Percentiles rank a stretch among this genome's conserved stretches.
phyloP scores from a whole-genome alignment of 30 jellyfish, hydroid and myxozoan species.

The Sanderia malayensis region DNA sequence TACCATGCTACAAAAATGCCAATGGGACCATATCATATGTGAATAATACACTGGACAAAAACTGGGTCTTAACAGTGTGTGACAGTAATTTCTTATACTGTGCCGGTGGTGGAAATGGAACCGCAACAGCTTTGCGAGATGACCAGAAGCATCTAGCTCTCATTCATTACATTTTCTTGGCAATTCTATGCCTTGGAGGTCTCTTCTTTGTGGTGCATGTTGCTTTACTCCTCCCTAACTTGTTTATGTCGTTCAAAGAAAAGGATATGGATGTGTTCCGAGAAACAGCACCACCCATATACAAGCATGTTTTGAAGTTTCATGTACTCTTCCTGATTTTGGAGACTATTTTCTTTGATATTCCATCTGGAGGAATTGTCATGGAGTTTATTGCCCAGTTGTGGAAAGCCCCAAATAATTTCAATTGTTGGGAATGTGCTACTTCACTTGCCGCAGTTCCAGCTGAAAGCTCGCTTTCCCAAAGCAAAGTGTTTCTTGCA shows the following conservation, averaged over 20 bases:
- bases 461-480: conserved; percentile 57
- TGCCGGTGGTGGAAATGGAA: conserved; percentile 62
- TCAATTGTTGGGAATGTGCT: conserved; percentile 74
- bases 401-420: conserved; percentile 74
- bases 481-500: conserved; percentile 45
- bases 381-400: conserved; percentile 84
- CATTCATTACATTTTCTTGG: conserved; percentile 49
- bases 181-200: conserved; percentile 66
- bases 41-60: conserved; percentile 27
- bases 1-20: conserved; percentile 45
- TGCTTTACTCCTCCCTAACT: conserved; percentile 60
- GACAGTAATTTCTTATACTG: conserved; percentile 28
- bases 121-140: conserved; percentile 32
- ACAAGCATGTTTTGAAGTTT: conserved; percentile 58
- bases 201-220: conserved; percentile 63
- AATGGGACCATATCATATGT: conserved; percentile 38
- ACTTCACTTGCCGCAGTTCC: conserved; percentile 44
- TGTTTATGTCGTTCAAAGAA: conserved; percentile 57
- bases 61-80: conserved; percentile 29
- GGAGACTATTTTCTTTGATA: conserved; percentile 80
- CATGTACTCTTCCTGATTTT: conserved; percentile 63
- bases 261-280: conserved; percentile 73
- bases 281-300: conserved; percentile 62
- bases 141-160: conserved; percentile 47
- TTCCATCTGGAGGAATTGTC: conserved; percentile 78